Base-by-base conservation (phyloP, 2,797 vertebrate genomes). In the Hapalemur alaotrensis region DNA sequence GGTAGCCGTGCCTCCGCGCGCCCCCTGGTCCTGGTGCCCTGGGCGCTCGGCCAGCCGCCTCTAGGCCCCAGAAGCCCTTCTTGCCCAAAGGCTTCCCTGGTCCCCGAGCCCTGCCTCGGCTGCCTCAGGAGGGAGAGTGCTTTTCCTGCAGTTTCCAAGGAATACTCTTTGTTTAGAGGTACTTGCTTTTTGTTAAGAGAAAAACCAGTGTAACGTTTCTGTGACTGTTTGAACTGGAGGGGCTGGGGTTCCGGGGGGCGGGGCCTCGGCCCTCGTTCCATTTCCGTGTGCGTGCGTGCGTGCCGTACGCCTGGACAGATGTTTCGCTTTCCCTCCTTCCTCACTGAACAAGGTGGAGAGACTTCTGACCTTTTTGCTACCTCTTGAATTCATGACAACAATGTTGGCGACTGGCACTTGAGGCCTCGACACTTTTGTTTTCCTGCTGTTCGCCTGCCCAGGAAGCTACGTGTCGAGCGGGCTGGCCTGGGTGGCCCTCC, bases 161-260 rank as follows among this genome's bases (percentile, higher is more conserved):
- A 97, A 97, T 99, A 97, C 98, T 98, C 98, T 99, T 99, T 98
- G 98, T 98, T 97, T 99, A 98, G 99, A 99, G 99, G 99, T 99
- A 99, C 99, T 99, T 99, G 98, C 99, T 99, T 99, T 98, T 99
- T 94, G 83, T 93, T 98, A 98, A 97, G 98, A 99, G 98, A 99
- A 98, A 82, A 63, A 98, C 98, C 99, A 97, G 95, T 98, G 98
- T 99, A 99, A 99, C 98, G 97, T 99, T 99, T 99, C 98, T 99
- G 99, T 99, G 99, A 99, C 99, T 99, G 99, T 99, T 99, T 98
- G 98, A 99, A 99, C 99, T 99, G 99, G 99, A 99, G 99, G 98
- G 98, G 99, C 97, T 99, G 98, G 98, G 94, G 98, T 95, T 98
- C 97, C 95, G 98, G 95, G 97, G 98, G 98, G 92, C 87, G 95